Base-by-base conservation (phyloP, 1,140 invertebrate genomes). In the Solen grandis region DNA sequence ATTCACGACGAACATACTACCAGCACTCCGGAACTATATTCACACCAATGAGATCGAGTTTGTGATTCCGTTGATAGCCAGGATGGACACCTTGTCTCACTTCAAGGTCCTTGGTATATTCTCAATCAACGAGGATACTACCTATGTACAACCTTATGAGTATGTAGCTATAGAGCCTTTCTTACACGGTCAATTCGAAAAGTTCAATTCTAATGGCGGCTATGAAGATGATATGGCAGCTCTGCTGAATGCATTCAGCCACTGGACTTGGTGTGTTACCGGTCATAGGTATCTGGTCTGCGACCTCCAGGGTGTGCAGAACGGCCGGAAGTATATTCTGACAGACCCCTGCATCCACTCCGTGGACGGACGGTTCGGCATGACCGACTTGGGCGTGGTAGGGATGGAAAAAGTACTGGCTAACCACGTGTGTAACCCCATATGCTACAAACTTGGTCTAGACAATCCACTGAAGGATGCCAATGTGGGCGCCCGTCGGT, bases 301-400 rank as follows among this genome's bases (percentile, higher is more conserved):
- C n/a, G 75, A 83, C 36, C 46, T 83, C 4, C 81, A 83, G 75
- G 75, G 81, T 14, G 73, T 83, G 2, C 60, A 66, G 16, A 68
- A 72, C 31, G 60, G 60, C 38, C 65, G 57, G 14, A 46, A 46
- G n/a, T 83, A 76, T 59, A 8, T 59, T 0, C 59, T 83, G 4
- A 83, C 81, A 13, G 76, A 83, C 46, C 81, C 81, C 14, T 65
- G 73, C n/a, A 81, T 83, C 16, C 81, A 83, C 65, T 79, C 68
- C 1, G 38, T 79, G 14, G 68, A 81, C n/a, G 63, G 60, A 13
- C 33, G 59, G 2, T 83, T 54, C 59, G 81, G 81, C 0, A 70
- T 65, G 54, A 79, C 81, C 0, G 81, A 83, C 41, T 36, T 68
- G 0, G 81, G 81, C n/a, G 69, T 79, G 1, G 62, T 66, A 0